A percentile compares a stretch with the other conserved stretches of the same genome.
phyloP scores from a whole-genome alignment of 2,113 vertebrate species.

The Hippocampus mohnikei region DNA sequence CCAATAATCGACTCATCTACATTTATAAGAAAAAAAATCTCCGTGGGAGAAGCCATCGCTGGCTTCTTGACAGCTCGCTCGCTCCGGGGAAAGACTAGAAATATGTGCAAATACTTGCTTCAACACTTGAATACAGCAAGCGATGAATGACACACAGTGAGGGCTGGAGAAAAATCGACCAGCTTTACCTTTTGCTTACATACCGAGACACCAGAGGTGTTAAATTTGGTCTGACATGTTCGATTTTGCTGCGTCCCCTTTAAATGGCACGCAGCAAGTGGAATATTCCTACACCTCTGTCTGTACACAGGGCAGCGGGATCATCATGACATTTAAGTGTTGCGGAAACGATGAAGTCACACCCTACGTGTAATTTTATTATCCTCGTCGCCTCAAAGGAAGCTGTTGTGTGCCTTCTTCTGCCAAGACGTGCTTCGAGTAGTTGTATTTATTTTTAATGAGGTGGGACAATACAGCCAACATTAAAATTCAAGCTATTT shows the following conservation, averaged over 20 bases:
- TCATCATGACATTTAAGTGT: conserved; percentile 20
- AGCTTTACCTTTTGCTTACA: conserved; percentile 50
- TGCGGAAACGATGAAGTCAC: conserved; percentile 32
- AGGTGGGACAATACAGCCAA: not conserved
- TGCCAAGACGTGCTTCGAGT: not conserved
- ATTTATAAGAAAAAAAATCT: not conserved
- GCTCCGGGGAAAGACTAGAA: conserved; percentile 12
- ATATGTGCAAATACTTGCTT: conserved; percentile 4
- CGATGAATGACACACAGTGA: not conserved
- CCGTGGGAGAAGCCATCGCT: conserved; percentile 8
- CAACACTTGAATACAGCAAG: conserved; percentile 22
- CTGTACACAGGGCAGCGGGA: not conserved
- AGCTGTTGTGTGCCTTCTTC: not conserved
- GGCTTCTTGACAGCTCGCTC: not conserved
- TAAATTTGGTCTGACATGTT: not conserved
- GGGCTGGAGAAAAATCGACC: conserved; percentile 5
- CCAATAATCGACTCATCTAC: not conserved
- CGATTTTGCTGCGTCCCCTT: not conserved
- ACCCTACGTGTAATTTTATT: not conserved
- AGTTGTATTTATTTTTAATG: not conserved
- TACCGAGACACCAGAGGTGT: not conserved
- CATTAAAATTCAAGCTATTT: not conserved
- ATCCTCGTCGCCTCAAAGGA: not conserved
- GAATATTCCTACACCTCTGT: not conserved
- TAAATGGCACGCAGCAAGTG: not conserved